Evolutionary conservation across 2,888 invertebrate species (phyloP), one percentile per base, ranked within the genome.

Genomic region (Brenthis ino): DNA sequence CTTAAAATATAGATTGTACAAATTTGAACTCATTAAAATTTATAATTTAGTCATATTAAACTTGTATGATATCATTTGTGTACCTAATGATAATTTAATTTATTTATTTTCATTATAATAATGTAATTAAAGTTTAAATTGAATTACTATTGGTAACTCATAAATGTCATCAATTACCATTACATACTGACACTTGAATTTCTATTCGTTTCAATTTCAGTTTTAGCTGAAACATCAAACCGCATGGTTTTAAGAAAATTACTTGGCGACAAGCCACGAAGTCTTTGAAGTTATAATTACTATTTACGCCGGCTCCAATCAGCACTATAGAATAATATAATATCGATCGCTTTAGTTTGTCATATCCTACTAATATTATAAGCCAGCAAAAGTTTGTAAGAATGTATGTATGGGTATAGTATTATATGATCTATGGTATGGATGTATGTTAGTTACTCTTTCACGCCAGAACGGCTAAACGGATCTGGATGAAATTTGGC

Each of bases 251-350:
- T 47, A 43, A 47, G 47, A 57, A 57, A 66, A 57, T 58, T 57
- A 64, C 47, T 68, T 66, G 71, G 66, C 66, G 64, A 71, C 64
- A 68, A 71, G 65, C 70, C 68, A 68, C 48, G 54, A 50, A 65
- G 57, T 43, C 57, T 65, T 57, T 57, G 12, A 6, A 47, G 43
- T 47, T 20, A 13, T 57, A 47, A 43, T 20, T 37, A 37, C 37
- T 43, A 57, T 47, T 57, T 57, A 8, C 13, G 47, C 20, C 5
- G 3, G 24, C 24, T 3, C 20, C 13, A 12, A 13, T 47, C 14
- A 16, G 43, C 16, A 37, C 20, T 47, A 57, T 47, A 20, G 47
- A 47, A 24, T 24, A 24, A 47, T 20, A 57, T 1, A 57, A 24
- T 0, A 28, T 28, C 24, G 43, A 20, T 57, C 1, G 20, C 13